These are phyloP conservation scores for Neotragus pygmaeus DNA, from an alignment of 2,113 vertebrate genomes.

Conservation along the genomic window DNA sequence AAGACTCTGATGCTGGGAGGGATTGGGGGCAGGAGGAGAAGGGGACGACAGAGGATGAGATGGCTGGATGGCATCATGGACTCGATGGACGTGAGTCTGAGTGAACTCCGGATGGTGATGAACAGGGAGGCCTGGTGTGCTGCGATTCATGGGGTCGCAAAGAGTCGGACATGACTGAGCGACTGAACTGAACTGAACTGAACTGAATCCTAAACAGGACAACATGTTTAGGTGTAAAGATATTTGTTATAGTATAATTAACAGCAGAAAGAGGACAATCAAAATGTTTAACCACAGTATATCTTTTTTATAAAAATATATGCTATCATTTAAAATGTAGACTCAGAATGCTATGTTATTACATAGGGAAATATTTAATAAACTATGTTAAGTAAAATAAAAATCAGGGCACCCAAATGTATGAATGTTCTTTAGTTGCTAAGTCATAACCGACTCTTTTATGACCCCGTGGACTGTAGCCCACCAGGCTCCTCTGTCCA, in stretches of 20 bases:
- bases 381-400: conserved; percentile 6
- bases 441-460: not conserved
- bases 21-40: no score
- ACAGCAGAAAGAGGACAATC: not conserved
- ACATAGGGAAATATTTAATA: not conserved
- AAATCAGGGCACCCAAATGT: not conserved
- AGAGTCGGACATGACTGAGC: no score
- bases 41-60: no score
- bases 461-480: not conserved
- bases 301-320: not conserved
- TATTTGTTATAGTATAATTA: not conserved
- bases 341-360: not conserved
- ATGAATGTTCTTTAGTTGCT: not conserved
- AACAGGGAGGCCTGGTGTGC: no score
- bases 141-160: no score
- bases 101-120: no score
- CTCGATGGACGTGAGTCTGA: no score
- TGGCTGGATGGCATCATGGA: no score
- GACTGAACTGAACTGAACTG: no score
- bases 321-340: not conserved
- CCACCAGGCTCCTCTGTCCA: not conserved
- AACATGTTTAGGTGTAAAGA: not conserved
- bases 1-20: no score
- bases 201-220: not conserved
- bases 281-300: not conserved